Conservation (phyloP, 2,888 invertebrate species). For the Hybos culiciformis region DNA sequence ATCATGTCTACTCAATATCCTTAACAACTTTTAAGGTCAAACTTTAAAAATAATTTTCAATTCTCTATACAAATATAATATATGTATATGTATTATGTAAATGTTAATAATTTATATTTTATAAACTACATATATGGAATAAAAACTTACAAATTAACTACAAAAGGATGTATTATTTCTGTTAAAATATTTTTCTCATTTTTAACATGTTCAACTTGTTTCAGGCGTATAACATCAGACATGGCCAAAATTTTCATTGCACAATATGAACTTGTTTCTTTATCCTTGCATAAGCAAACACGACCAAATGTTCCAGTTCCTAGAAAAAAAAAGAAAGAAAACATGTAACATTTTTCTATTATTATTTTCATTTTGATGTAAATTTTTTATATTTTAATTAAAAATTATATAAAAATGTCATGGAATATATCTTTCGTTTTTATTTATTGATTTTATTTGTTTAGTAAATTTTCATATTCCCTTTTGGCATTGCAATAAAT, state of each 20-base stretch:
- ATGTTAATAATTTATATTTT: not conserved
- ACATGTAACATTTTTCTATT: too few species aligned
- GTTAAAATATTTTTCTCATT: conserved; percentile 90
- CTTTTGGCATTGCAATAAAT: too few species aligned
- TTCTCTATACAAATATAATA: not conserved
- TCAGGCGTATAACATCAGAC: conserved; percentile 82
- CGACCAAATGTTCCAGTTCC: conserved; percentile 95
- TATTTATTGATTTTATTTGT: too few species aligned
- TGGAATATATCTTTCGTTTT: too few species aligned
- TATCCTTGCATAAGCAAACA: conserved; percentile 79
- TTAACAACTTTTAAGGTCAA: not conserved
- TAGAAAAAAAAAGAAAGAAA: conserved; percentile 33
- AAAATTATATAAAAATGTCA: too few species aligned
- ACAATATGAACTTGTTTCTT: conserved; percentile 62
- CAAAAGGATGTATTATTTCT: conserved; percentile 88
- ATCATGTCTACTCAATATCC: too few species aligned
- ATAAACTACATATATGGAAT: not conserved
- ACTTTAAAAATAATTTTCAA: not conserved
- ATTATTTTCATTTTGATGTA: too few species aligned
- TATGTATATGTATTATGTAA: not conserved
- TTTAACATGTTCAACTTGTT: conserved; percentile 95
- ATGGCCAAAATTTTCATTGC: conserved; percentile 93
- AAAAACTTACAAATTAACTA: conserved; percentile 75
- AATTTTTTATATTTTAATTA: too few species aligned
- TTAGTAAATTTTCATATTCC: too few species aligned